A percentile compares a stretch with the other conserved stretches of the same genome.
Conservation (phyloP, 2,113 vertebrate species). For the Acanthisitta chloris region DNA sequence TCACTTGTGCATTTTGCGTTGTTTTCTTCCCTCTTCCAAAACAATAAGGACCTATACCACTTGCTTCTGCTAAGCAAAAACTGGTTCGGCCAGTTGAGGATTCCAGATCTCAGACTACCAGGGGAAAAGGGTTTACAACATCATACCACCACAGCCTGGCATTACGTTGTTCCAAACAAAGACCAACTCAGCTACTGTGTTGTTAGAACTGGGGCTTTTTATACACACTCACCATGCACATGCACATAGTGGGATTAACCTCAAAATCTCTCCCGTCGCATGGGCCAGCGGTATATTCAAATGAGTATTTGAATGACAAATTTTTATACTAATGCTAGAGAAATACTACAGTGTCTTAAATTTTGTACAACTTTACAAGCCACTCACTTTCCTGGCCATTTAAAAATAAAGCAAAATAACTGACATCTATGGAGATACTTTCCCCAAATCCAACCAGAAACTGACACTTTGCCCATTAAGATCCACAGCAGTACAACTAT, state of each 20-base stretch:
- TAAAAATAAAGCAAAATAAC: neutral
- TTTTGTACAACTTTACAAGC: neutral
- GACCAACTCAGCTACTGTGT: neutral
- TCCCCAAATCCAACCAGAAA: neutral
- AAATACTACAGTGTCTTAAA: neutral
- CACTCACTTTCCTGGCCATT: neutral
- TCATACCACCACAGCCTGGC: neutral
- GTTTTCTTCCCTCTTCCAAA: neutral
- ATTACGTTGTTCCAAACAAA: neutral
- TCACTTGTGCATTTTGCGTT: neutral
- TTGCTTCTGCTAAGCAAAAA: neutral
- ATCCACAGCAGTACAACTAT: neutral
- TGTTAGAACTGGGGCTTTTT: neutral
- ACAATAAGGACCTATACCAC: neutral
- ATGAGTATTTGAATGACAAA: neutral
- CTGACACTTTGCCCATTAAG: neutral
- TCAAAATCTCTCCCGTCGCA: neutral
- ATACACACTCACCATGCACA: fast-evolving
- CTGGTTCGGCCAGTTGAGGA: slow-evolving; percentile 26
- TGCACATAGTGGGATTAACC: neutral
- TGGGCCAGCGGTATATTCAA: neutral
- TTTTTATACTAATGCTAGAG: neutral
- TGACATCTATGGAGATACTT: neutral
- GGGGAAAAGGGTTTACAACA: neutral
- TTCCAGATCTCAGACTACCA: neutral